Base-by-base conservation (phyloP, 1,140 invertebrate species). In the Galleria mellonella region DNA sequence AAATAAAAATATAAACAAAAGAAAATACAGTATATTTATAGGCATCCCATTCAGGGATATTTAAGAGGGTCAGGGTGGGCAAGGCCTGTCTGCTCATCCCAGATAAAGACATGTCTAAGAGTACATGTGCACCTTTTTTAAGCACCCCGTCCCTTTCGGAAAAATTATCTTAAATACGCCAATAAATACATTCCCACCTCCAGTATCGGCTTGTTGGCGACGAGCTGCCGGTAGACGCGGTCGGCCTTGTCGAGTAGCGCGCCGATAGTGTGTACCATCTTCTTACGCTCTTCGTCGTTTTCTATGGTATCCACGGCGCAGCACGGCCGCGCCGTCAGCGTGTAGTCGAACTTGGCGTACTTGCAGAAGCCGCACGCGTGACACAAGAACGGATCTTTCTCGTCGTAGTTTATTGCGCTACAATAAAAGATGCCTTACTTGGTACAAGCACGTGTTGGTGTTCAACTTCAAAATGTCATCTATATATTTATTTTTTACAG, bases 281-380 rank as follows among this genome's bases (percentile, higher is more conserved):
- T 98, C 69, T 97, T 97, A 0, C 97, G 89, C 83, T 99, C 97
- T 60, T 99, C 97, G 68, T 99, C 97, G 70, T 93, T 98, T 70
- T 99, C 97, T 32, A 99, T 98, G 0, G 96, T 96, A 88, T 99
- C 97, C 0, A 98, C 97, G 12, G 96, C 96, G 86, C 96, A 98
- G 68, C 96, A 97, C 0, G 96, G 93, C 31, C 95, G 91, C 1
- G 94, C 96, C 2, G 93, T 94, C 36, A 99, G 87, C 7, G 94
- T 96, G 71, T 95, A 97, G 86, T 99, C 98, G 81, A 99, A 98
- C 83, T 99, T 98, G n/a, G 97, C 98, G 86, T 99, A 99, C 86
- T 99, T 99, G 88, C 97, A 99, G 84, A 98, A 99, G 1, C 98
- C 98, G 87, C 98, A 99, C 6, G 97, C 94, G 84, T 99, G 98